These are phyloP conservation scores for Marcusenius ussheri DNA, from an alignment of 2,113 vertebrate species.

Conservation along the genomic window DNA sequence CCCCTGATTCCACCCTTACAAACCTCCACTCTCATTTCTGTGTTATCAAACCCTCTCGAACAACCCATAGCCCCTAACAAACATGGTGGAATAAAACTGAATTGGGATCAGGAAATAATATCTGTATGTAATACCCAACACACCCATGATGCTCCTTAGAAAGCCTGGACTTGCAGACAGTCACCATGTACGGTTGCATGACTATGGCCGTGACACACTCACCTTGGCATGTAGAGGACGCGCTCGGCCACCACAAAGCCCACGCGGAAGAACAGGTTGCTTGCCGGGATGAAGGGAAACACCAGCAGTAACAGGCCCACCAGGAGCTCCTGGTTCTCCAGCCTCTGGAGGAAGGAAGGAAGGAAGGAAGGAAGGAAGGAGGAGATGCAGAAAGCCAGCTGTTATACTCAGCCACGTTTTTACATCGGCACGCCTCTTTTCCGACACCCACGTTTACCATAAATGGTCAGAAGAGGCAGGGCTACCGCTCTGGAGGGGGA, in stretches of 20 bases:
- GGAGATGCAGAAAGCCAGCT: slow-evolving; percentile 15
- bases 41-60: background rate
- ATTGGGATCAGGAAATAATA: background rate
- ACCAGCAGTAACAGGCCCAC: slow-evolving; percentile 86
- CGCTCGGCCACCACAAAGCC: slow-evolving; percentile 96
- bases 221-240: slow-evolving; percentile 98
- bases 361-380: slow-evolving; percentile 27
- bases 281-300: slow-evolving; percentile 94
- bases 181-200: background rate
- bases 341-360: slow-evolving; percentile 58
- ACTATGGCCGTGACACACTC: slow-evolving; percentile 32
- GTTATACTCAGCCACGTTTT: background rate
- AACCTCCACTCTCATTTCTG: background rate
- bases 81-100: background rate
- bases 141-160: background rate
- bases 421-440: background rate
- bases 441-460: background rate
- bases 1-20: background rate
- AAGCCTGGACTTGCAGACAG: background rate
- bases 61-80: background rate
- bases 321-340: slow-evolving; percentile 76
- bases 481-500: background rate
- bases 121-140: background rate
- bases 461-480: background rate
- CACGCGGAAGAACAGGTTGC: slow-evolving; percentile 97